Conservation (phyloP, 1,140 invertebrate species). For the Andrena cerasifolii region DNA sequence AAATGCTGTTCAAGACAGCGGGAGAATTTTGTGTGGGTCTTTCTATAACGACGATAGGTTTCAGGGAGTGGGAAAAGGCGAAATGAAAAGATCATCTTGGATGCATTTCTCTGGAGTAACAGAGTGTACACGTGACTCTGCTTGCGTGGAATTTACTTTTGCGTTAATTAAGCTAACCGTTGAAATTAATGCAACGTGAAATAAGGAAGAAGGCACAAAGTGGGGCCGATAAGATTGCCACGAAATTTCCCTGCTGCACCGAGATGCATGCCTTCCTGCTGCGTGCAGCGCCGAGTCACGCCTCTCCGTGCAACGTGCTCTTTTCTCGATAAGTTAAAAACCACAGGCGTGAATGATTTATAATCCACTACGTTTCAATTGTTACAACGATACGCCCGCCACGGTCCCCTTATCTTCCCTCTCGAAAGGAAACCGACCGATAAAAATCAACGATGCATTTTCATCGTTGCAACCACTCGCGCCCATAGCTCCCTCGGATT, state of each 20-base stretch:
- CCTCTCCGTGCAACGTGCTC: constrained; percentile 23
- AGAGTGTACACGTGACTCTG: too few species aligned
- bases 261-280: constrained; percentile 41
- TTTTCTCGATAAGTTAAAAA: constrained; percentile 45
- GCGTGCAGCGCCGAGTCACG: constrained; percentile 26
- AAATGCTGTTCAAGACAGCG: too few species aligned
- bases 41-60: too few species aligned
- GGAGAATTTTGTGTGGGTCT: too few species aligned
- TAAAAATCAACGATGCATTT: constrained; percentile 40
- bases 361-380: constrained; percentile 40
- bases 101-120: too few species aligned
- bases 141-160: too few species aligned
- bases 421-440: constrained; percentile 7
- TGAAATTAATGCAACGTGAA: neutral
- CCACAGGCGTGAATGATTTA: constrained; percentile 49
- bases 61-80: too few species aligned
- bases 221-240: constrained; percentile 8
- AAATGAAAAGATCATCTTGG: too few species aligned
- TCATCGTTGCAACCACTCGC: constrained; percentile 21
- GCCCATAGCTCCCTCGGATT: constrained; percentile 11
- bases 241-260: constrained; percentile 21
- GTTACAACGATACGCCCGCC: constrained; percentile 33
- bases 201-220: neutral
- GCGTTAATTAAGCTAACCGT: neutral
- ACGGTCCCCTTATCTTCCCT: constrained; percentile 28